A percentile compares a stretch with the other conserved stretches of the same genome.
Evolutionary conservation across 2,797 vertebrate species (phyloP).

Genomic region (Capromys pilorides): DNA sequence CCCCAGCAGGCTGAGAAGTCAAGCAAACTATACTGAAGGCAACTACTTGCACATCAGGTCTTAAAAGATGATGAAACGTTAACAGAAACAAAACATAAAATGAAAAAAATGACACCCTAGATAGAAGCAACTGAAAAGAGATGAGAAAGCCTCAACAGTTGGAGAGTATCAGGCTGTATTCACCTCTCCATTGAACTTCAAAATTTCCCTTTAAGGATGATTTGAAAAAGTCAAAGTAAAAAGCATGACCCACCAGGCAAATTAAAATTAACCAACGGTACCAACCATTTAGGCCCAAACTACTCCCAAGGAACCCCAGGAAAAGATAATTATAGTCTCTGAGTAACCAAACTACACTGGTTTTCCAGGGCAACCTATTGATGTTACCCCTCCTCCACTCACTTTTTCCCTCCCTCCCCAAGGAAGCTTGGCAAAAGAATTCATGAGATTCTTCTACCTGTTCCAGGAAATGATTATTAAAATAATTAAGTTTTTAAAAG

Average conservation of each 20-base stretch:
- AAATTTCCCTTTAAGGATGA: not conserved
- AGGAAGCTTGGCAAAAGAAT: not conserved
- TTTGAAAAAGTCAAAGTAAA: conserved; percentile 26
- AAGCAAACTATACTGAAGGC: conserved; percentile 44
- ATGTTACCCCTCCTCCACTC: not conserved
- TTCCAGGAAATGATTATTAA: conserved; percentile 24
- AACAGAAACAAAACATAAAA: not conserved
- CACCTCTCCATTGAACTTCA: conserved; percentile 13
- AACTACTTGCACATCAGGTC: not conserved
- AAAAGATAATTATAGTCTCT: not conserved
- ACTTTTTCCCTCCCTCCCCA: not conserved
- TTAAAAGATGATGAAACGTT: conserved; percentile 45
- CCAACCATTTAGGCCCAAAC: not conserved
- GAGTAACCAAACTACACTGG: not conserved
- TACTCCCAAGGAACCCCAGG: not conserved
- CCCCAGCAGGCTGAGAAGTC: not conserved
- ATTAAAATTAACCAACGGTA: not conserved
- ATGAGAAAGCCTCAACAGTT: not conserved
- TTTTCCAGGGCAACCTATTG: not conserved
- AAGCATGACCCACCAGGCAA: conserved; percentile 9
- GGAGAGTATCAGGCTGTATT: not conserved
- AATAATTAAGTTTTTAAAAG: not conserved
- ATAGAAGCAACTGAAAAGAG: conserved; percentile 31
- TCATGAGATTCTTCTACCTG: conserved; percentile 28
- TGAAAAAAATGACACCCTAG: conserved; percentile 37